Conservation (phyloP, 1,140 invertebrate genomes). For the Bilobella aurantiaca region DNA sequence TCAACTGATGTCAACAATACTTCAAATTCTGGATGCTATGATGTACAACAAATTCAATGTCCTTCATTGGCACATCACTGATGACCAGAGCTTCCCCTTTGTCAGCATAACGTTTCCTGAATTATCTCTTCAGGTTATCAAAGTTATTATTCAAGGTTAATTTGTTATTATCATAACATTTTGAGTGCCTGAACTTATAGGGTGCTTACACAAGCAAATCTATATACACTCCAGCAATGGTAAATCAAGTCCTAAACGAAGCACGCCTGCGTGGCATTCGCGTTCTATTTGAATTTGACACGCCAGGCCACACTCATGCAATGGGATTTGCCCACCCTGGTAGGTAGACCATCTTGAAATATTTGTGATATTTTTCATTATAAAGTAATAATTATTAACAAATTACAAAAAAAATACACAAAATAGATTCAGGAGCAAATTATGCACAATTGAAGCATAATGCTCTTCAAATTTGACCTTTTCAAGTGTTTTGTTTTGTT, state of each 20-base stretch:
- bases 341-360: no score
- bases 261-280: conserved; percentile 72
- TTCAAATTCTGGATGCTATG: conserved; percentile 48
- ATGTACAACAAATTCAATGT: conserved; percentile 53
- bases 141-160: conserved; percentile 21
- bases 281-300: conserved; percentile 84
- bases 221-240: conserved; percentile 56
- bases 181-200: conserved; percentile 41
- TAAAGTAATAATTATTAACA: no score
- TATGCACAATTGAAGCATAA: no score
- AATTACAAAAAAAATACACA: no score
- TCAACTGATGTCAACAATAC: no score
- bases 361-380: no score
- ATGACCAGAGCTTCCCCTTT: conserved; percentile 41
- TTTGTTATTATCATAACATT: neutral
- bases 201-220: conserved; percentile 57
- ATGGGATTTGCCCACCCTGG: conserved; percentile 28
- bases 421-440: no score
- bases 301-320: conserved; percentile 52
- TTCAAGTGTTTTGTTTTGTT: no score
- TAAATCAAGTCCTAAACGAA: conserved; percentile 60
- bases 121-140: no score
- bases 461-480: no score
- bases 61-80: conserved; percentile 54
- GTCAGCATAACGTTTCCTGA: conserved; percentile 23